Base-by-base conservation (phyloP, 2,888 invertebrate species). In the Conomelus anceps region DNA sequence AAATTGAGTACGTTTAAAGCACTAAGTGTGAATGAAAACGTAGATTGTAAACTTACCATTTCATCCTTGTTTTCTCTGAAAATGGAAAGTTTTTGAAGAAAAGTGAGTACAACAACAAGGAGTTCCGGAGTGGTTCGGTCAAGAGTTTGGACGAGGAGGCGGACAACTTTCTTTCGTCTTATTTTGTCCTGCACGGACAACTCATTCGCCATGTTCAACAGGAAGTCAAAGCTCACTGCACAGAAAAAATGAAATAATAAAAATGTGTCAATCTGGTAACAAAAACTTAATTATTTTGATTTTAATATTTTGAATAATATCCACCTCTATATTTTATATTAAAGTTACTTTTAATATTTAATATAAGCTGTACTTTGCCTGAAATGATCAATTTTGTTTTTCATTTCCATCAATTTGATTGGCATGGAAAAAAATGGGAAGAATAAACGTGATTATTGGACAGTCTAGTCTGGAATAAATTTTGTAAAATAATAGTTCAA, bases 141-240 rank as follows among this genome's bases (percentile, higher is more conserved):
- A 93, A 99, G 94, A 13, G 97, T 96, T 92, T 97, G 97, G 87
- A 98, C 96, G 84, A 99, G 94, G 94, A 98, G 95, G 84, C 96
- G 96, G 3, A 98, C 97, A 91, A 99, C 96, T 92, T 97, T 98
- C 93, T 98, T 97, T 92, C 98, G 97, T 26, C 98, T 96, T 98
- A 99, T 99, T 94, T 99, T 99, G 93, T 98, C 97, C 93, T 99
- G 99, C 3, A 99, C 97, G 93, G 97, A 97, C 11, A 97, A 95
- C 94, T 99, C 99, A 93, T 99, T 98, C 3, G 99, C 97, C 93
- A 99, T 97, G 93, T 99, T 99, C 88, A 99, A 94, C 89, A 99
- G 94, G 93, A 99, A 95, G 93, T 98, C 98, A 93, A 98, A 98
- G 3, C 98, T 97, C 86, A 98, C 98, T 95, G 93, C 89, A 93